Conservation (phyloP, 2,113 vertebrate genomes). For the Sebastes schlegelii region DNA sequence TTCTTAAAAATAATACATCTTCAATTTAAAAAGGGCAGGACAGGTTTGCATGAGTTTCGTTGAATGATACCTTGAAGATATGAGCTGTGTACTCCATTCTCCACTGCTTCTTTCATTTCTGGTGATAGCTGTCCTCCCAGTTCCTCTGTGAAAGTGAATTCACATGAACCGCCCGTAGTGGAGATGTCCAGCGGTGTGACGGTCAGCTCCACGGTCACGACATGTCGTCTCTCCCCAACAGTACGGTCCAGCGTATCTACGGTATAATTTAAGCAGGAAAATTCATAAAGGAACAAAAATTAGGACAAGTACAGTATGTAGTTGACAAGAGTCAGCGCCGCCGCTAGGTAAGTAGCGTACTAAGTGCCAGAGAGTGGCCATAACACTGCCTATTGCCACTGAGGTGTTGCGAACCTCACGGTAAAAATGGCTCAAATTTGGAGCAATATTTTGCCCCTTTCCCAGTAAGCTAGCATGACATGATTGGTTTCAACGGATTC, state of each 20-base stretch:
- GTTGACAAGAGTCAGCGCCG: no score
- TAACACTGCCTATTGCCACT: no score
- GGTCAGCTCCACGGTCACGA: slow-evolving; percentile 85
- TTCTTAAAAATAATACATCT: neutral
- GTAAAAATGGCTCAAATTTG: no score
- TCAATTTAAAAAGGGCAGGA: neutral
- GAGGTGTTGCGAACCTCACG: no score
- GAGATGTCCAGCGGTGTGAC: slow-evolving; percentile 78
- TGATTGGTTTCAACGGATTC: no score
- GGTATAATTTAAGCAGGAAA: neutral
- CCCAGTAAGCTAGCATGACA: no score
- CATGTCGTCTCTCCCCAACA: slow-evolving; percentile 89
- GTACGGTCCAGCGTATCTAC: slow-evolving; percentile 91
- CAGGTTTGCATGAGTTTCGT: neutral
- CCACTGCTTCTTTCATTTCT: slow-evolving; percentile 85
- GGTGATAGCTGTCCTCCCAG: slow-evolving; percentile 68
- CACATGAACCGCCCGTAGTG: slow-evolving; percentile 55
- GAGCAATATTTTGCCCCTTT: no score
- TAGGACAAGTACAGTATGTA: neutral
- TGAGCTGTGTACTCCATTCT: slow-evolving; percentile 88
- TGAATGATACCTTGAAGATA: slow-evolving; percentile 89
- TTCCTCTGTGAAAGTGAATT: slow-evolving; percentile 74
- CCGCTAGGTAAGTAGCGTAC: no score
- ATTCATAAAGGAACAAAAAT: neutral
- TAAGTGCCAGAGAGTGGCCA: no score